Conservation (phyloP, 2,113 vertebrate species). For the Hippoglossus stenolepis region DNA sequence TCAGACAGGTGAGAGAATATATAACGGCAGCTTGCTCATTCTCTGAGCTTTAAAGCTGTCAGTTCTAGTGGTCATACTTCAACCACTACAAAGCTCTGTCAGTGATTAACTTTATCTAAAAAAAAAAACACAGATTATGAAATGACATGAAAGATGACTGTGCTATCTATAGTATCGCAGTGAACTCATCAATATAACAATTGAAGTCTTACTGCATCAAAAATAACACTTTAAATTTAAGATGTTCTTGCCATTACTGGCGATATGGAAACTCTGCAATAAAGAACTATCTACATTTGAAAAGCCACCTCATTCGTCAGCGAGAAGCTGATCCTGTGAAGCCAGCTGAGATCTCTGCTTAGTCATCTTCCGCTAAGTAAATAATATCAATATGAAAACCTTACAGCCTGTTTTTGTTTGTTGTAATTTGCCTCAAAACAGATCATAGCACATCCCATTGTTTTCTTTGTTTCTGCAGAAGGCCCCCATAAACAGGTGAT, state of each 20-base stretch:
- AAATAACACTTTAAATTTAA: background rate
- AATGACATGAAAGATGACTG: too few relatives aligned
- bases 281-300: background rate
- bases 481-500: background rate
- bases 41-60: slow-evolving; percentile 32
- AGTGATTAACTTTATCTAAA: slow-evolving; percentile 49
- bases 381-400: slow-evolving; percentile 6
- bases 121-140: slow-evolving; percentile 39
- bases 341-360: background rate
- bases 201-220: too few relatives aligned
- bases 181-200: slow-evolving; percentile 34
- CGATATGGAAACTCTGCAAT: background rate
- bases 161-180: background rate
- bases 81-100: slow-evolving; percentile 2
- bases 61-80: too few relatives aligned
- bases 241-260: background rate
- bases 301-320: background rate
- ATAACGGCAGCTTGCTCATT: slow-evolving; percentile 16
- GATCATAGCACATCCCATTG: background rate
- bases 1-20: slow-evolving; percentile 54
- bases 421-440: slow-evolving; percentile 11
- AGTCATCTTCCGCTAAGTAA: background rate
- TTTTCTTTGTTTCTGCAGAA: slow-evolving; percentile 2
- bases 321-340: too few relatives aligned
- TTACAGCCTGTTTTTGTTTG: background rate